Evolutionary conservation across 2,113 vertebrate genomes (phyloP).

Genomic region (Cyanocitta stelleri): DNA sequence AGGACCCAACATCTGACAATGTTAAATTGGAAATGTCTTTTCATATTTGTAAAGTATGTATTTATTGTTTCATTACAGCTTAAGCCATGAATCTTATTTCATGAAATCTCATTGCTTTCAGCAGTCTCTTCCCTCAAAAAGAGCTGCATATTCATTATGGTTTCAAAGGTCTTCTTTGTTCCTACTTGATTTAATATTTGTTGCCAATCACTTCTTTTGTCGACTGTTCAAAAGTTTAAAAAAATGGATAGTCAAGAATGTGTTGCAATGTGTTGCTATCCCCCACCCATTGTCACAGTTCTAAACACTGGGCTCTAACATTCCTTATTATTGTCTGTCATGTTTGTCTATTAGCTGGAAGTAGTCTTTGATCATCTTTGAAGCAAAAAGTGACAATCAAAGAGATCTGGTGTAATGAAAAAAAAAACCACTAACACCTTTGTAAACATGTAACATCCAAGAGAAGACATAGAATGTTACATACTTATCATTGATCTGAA

Average conservation of each 20-base stretch:
- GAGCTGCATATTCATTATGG: background rate
- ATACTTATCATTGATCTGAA: background rate
- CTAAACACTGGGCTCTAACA: background rate
- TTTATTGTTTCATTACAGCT: constrained; percentile 25
- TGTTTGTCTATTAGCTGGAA: background rate
- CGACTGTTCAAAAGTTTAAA: constrained; percentile 14
- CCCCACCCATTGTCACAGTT: background rate
- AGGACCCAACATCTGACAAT: background rate
- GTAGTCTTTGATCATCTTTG: background rate
- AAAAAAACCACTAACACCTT: background rate
- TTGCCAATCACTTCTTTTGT: constrained; percentile 27
- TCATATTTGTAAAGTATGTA: background rate
- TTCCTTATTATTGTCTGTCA: background rate
- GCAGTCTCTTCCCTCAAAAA: background rate
- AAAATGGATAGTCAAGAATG: background rate
- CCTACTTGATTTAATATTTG: constrained; percentile 19
- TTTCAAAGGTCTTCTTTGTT: constrained; percentile 31
- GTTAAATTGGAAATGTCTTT: constrained; percentile 6
- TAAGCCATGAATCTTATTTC: background rate
- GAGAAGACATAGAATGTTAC: background rate
- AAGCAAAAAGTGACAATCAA: background rate
- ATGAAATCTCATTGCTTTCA: background rate
- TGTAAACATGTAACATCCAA: background rate
- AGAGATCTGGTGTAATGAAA: background rate
- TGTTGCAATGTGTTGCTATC: background rate